Evolutionary conservation across 2,888 invertebrate species (phyloP).

Genomic region (Spilosoma lubricipeda): DNA sequence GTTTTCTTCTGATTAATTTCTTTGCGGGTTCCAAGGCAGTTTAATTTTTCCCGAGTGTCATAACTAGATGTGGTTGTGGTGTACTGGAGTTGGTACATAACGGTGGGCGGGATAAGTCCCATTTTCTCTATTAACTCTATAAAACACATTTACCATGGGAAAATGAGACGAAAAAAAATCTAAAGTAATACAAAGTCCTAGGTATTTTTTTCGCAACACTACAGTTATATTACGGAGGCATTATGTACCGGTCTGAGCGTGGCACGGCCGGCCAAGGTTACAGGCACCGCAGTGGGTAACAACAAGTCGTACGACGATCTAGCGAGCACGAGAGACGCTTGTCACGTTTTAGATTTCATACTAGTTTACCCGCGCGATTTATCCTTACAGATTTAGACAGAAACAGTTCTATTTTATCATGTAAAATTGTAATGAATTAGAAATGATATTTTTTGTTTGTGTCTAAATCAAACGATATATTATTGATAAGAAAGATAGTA

Average conservation of each 20-base stretch:
- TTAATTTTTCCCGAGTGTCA: no score
- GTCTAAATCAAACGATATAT: no score
- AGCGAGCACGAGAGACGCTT: conserved; percentile 6
- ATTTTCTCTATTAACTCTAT: not conserved
- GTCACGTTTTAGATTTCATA: conserved; percentile 18
- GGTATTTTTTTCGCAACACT: conserved; percentile 1
- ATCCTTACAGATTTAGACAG: not conserved
- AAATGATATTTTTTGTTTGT: no score
- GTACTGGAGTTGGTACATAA: no score
- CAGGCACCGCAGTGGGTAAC: conserved; percentile 47
- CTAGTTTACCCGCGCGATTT: not conserved
- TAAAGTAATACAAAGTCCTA: not conserved
- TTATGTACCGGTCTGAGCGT: conserved; percentile 67
- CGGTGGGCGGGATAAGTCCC: no score
- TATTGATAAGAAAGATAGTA: no score
- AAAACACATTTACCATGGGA: not conserved
- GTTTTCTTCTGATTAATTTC: no score
- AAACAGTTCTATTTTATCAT: not conserved
- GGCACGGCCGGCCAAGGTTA: conserved; percentile 72
- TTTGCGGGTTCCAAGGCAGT: no score
- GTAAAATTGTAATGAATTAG: not conserved
- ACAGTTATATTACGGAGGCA: conserved; percentile 3
- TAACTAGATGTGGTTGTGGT: no score
- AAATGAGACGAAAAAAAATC: not conserved
- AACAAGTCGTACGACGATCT: conserved; percentile 38